phyloP scores from a whole-genome alignment of 2,113 vertebrate species.

The Gopherus evgoodei region DNA sequence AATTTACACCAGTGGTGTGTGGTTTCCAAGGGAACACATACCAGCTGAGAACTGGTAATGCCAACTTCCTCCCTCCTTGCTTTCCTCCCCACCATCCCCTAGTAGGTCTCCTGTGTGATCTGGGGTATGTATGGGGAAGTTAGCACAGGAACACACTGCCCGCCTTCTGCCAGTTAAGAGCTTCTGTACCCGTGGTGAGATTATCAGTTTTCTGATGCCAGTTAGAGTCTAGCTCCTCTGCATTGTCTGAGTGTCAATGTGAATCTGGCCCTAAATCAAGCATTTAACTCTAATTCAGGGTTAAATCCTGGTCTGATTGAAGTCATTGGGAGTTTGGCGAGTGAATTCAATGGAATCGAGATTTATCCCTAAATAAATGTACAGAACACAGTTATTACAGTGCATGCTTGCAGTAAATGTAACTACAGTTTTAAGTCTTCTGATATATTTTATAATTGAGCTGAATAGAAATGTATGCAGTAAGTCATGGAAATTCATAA shows the following conservation, averaged over 20 bases:
- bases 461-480: neutral
- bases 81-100: too few species aligned
- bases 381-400: constrained; percentile 1
- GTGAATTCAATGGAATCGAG: neutral
- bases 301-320: neutral
- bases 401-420: neutral
- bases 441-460: constrained; percentile 2
- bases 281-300: neutral
- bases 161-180: too few species aligned
- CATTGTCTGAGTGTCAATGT: neutral
- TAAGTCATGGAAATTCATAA: neutral
- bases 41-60: too few species aligned
- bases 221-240: neutral
- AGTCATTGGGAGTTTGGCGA: neutral
- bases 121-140: too few species aligned
- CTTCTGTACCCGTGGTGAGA: too few species aligned
- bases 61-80: too few species aligned
- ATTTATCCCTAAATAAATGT: constrained; percentile 35
- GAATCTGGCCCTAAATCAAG: neutral
- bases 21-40: too few species aligned
- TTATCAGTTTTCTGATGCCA: too few species aligned
- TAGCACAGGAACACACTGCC: too few species aligned
- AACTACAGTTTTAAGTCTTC: neutral
- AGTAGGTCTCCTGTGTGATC: too few species aligned
- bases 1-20: too few species aligned